A percentile compares a stretch with the other conserved stretches of the same genome.
Evolutionary conservation across 2,113 vertebrate genomes (phyloP).

Genomic region (Calidris pygmaea): DNA sequence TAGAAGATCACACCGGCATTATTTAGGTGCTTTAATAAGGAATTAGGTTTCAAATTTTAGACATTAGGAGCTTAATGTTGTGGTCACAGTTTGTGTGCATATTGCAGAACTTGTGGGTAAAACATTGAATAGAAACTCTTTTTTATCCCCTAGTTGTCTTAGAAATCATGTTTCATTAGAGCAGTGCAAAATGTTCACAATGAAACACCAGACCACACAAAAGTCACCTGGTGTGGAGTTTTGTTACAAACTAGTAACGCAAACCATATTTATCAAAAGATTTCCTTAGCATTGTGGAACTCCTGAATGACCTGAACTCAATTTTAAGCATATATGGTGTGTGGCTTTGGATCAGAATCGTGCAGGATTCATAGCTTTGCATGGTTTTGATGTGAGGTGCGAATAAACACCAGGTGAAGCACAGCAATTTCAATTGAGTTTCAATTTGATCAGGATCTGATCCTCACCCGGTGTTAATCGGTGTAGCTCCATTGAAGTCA

Average conservation of each 20-base stretch:
- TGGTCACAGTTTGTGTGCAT: neutral
- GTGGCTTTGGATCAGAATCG: constrained; percentile 48
- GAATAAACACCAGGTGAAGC: constrained; percentile 63
- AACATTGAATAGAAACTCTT: neutral
- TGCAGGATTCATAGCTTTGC: constrained; percentile 54
- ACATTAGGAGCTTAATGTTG: neutral
- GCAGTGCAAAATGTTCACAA: constrained; percentile 52
- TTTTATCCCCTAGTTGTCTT: constrained; percentile 20
- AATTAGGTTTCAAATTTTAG: constrained; percentile 30
- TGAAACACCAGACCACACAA: constrained; percentile 65
- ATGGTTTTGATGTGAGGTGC: constrained; percentile 63
- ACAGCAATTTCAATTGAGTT: constrained; percentile 52
- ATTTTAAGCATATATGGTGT: constrained; percentile 56
- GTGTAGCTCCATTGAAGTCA: constrained; percentile 21
- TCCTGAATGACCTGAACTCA: constrained; percentile 60
- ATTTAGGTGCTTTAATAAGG: neutral
- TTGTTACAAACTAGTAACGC: constrained; percentile 57
- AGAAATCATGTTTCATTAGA: constrained; percentile 55
- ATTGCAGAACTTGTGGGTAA: neutral
- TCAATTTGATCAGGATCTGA: constrained; percentile 51
- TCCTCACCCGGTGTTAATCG: constrained; percentile 48
- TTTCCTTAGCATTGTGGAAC: constrained; percentile 34
- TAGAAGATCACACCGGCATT: neutral
- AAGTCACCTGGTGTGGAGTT: constrained; percentile 64
- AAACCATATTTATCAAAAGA: constrained; percentile 58